These are phyloP conservation scores for Bradypus variegatus DNA, from an alignment of 2,797 vertebrate species.

Conservation along the genomic window DNA sequence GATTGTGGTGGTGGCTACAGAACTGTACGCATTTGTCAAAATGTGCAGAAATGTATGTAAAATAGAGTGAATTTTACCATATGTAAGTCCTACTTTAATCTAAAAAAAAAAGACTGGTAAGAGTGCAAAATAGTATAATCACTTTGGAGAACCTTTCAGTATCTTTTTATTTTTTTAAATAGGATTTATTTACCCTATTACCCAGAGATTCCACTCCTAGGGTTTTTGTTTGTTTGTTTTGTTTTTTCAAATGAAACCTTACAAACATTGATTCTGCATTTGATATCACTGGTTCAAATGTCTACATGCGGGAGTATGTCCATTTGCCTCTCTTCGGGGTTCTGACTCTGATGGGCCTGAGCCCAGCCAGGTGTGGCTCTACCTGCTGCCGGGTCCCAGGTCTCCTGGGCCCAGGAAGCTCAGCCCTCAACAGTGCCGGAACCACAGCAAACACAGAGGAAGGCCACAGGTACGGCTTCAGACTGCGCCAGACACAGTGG, in stretches of 20 bases:
- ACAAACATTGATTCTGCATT: conserved; percentile 30
- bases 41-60: too few relatives aligned
- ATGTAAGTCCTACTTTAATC: not conserved
- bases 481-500: not conserved
- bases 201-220: too few relatives aligned
- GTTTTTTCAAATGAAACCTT: conserved; percentile 26
- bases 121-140: not conserved
- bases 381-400: not conserved
- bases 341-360: not conserved
- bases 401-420: not conserved
- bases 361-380: not conserved
- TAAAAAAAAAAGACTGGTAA: not conserved
- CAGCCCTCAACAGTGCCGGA: not conserved
- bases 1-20: too few relatives aligned
- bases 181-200: not conserved
- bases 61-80: too few relatives aligned
- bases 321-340: not conserved
- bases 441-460: not conserved
- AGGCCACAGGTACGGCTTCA: not conserved
- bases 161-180: not conserved
- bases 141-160: not conserved
- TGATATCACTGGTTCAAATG: not conserved
- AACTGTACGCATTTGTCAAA: too few relatives aligned
- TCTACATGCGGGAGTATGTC: not conserved
- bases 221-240: too few relatives aligned